Evolutionary conservation across 1,140 invertebrate genomes (phyloP).

Genomic region (Argopecten irradians): DNA sequence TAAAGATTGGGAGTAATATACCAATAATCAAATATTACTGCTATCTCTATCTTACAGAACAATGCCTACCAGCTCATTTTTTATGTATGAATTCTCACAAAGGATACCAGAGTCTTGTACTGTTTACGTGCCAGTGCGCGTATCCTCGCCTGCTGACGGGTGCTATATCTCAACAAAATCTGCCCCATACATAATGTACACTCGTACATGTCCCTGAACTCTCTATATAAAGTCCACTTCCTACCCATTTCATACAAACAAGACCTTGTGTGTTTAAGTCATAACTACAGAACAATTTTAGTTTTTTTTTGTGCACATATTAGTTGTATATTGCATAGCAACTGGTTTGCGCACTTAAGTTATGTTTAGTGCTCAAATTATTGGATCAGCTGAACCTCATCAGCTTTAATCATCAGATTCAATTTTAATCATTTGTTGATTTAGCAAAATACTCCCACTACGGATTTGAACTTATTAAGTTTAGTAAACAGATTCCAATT

Average conservation of each 20-base stretch:
- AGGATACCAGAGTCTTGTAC: constrained; percentile 13
- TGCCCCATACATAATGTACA: neutral
- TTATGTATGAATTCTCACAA: constrained; percentile 17
- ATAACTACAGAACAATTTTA: too few relatives aligned
- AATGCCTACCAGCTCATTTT: neutral
- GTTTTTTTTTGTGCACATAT: neutral
- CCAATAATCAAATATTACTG: neutral
- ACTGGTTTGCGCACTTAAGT: too few relatives aligned
- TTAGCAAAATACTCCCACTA: too few relatives aligned
- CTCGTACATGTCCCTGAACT: neutral
- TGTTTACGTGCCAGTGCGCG: neutral
- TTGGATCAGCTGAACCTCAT: too few relatives aligned
- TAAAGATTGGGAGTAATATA: constrained; percentile 18
- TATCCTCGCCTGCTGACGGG: neutral
- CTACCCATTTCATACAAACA: neutral
- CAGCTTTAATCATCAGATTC: too few relatives aligned
- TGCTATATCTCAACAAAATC: neutral
- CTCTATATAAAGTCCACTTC: neutral
- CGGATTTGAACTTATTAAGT: too few relatives aligned
- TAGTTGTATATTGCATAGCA: neutral
- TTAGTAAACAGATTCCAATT: too few relatives aligned
- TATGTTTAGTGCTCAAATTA: too few relatives aligned
- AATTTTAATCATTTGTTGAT: too few relatives aligned
- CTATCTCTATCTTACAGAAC: neutral
- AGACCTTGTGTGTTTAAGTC: neutral